Evolutionary conservation across 53 echinoderm and acorn worm species (phyloP).

Genomic region (Stichopus horrens): DNA sequence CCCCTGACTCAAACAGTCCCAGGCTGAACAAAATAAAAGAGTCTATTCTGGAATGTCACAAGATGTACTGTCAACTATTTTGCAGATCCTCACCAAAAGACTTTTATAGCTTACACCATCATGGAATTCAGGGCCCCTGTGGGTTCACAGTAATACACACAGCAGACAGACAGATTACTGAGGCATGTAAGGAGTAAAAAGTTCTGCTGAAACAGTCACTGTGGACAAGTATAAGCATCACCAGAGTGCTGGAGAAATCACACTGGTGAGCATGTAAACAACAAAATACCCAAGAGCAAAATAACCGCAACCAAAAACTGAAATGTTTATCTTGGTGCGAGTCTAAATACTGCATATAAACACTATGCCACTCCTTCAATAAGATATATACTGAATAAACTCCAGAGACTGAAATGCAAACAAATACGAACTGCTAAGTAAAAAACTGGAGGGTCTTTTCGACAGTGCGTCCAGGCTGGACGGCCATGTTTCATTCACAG

Average conservation of each 20-base stretch:
- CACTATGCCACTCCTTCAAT: too few relatives aligned
- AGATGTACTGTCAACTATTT: not conserved
- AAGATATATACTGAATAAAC: too few relatives aligned
- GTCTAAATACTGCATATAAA: too few relatives aligned
- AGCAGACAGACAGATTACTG: not conserved
- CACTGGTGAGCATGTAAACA: not conserved
- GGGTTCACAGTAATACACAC: not conserved
- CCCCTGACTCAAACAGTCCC: not conserved
- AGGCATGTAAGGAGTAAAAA: not conserved
- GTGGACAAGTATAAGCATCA: not conserved
- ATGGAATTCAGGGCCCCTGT: not conserved
- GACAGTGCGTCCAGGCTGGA: too few relatives aligned
- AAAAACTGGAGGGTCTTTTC: too few relatives aligned
- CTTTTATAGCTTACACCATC: not conserved
- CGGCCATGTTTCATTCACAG: too few relatives aligned
- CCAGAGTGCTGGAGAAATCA: not conserved
- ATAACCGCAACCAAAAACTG: not conserved
- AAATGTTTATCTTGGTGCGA: too few relatives aligned
- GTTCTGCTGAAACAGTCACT: not conserved
- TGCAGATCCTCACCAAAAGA: not conserved
- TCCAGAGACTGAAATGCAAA: too few relatives aligned
- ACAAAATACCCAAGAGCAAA: not conserved
- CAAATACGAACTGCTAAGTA: too few relatives aligned
- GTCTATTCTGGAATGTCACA: not conserved
- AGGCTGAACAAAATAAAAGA: not conserved